Conservation (phyloP, 2,888 invertebrate genomes). For the Parnassius apollo region DNA sequence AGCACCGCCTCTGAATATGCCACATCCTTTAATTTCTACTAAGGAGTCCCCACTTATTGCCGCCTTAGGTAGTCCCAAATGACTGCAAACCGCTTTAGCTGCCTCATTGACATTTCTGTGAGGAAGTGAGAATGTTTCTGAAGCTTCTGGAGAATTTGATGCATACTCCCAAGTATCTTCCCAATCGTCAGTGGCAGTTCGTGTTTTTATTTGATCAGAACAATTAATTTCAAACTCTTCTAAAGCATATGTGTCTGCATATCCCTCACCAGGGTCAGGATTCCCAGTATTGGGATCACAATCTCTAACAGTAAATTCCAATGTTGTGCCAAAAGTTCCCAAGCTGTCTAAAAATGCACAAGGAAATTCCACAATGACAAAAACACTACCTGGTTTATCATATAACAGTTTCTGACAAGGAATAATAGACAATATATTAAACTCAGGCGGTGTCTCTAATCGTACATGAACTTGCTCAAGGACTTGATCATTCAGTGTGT, state of each 20-base stretch:
- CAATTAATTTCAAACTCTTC: conserved; percentile 86
- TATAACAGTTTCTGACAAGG: conserved; percentile 90
- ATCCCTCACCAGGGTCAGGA: conserved; percentile 97
- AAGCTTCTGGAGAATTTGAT: conserved; percentile 86
- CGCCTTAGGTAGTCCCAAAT: conserved; percentile 58
- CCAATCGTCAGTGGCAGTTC: conserved; percentile 60
- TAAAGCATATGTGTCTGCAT: conserved; percentile 96
- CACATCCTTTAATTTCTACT: conserved; percentile 76
- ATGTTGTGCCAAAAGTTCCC: conserved; percentile 91
- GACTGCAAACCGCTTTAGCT: conserved; percentile 65
- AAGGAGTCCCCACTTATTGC: conserved; percentile 65
- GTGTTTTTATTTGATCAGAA: conserved; percentile 62
- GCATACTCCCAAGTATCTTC: conserved; percentile 90
- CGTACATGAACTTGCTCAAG: conserved; percentile 95
- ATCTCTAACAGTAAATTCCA: conserved; percentile 97
- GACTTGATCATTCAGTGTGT: conserved; percentile 96
- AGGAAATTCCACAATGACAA: conserved; percentile 87
- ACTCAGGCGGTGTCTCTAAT: conserved; percentile 91
- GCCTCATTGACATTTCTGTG: conserved; percentile 64
- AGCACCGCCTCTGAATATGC: conserved; percentile 94
- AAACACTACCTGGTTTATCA: conserved; percentile 92
- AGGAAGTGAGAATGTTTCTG: conserved; percentile 95
- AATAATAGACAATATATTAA: conserved; percentile 85
- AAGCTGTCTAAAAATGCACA: conserved; percentile 82
- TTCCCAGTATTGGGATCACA: conserved; percentile 97